Evolutionary conservation across 35 echinoderm and acorn worm genomes (phyloP).

Genomic region (Acanthaster planci): DNA sequence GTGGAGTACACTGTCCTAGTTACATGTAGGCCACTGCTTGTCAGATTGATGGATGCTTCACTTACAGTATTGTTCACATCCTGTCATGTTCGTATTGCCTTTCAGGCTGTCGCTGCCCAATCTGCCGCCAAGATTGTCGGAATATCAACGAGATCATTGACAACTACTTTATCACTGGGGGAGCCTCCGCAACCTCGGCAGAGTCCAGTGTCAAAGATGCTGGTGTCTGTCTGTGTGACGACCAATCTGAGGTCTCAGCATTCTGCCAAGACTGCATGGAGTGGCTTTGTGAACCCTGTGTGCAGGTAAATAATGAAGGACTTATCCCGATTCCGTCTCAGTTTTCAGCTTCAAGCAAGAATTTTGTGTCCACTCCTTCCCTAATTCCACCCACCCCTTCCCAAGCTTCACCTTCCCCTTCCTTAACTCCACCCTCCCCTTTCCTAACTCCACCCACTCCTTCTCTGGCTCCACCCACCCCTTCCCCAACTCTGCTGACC

Average conservation of each 20-base stretch:
- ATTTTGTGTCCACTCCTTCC: no score
- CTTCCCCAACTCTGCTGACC: no score
- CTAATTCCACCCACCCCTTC: no score
- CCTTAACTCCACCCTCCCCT: no score
- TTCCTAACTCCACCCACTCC: no score
- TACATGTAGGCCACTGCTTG: background rate
- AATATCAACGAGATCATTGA: constrained; percentile 70
- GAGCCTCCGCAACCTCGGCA: background rate
- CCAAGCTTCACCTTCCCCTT: no score
- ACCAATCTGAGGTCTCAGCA: constrained; percentile 54
- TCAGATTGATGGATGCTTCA: background rate
- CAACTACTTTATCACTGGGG: constrained; percentile 67
- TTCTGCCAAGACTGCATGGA: constrained; percentile 86
- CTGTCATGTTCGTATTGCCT: background rate
- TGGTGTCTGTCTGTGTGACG: constrained; percentile 78
- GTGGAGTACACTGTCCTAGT: no score
- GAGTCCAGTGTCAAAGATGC: constrained; percentile 1
- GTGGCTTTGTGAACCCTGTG: constrained; percentile 84
- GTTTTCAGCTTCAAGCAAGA: no score
- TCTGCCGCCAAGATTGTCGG: constrained; percentile 70
- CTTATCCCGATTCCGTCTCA: no score
- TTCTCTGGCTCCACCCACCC: no score
- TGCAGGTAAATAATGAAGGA: constrained; percentile 32
- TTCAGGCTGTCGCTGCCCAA: constrained; percentile 57
- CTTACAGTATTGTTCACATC: background rate